These are phyloP conservation scores for Mareca strepera DNA, from an alignment of 2,797 vertebrate species.

Conservation along the genomic window DNA sequence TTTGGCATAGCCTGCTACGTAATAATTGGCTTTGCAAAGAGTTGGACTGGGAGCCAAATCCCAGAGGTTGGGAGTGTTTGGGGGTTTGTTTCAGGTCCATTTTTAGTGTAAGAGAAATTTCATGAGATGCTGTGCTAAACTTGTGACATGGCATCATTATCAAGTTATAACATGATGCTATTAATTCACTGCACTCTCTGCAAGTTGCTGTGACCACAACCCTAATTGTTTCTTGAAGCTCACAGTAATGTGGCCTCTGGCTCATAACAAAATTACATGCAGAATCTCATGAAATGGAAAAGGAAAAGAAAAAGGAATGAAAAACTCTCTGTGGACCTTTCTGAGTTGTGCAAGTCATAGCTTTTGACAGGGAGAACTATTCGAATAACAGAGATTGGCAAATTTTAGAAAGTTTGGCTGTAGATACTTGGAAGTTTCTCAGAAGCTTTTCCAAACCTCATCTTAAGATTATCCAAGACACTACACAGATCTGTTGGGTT, in stretches of 20 bases:
- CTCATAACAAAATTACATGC: conserved; percentile 32
- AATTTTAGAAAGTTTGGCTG: conserved; percentile 48
- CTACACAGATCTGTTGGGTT: conserved; percentile 14
- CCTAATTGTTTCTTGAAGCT: conserved; percentile 48
- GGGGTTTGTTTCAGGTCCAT: background rate
- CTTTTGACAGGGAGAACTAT: conserved; percentile 40
- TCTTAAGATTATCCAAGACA: conserved; percentile 49
- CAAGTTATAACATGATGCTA: conserved; percentile 37
- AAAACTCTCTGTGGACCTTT: conserved; percentile 32
- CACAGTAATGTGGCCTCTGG: conserved; percentile 35
- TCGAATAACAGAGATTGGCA: conserved; percentile 42
- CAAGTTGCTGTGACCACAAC: conserved; percentile 42
- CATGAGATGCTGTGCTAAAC: background rate
- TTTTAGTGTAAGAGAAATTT: conserved; percentile 19
- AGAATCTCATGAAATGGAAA: conserved; percentile 35
- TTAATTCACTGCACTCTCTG: conserved; percentile 56
- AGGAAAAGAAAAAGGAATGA: conserved; percentile 16
- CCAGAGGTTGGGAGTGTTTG: background rate
- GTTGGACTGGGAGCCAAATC: background rate
- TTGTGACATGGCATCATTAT: conserved; percentile 48
- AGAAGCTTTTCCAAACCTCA: conserved; percentile 53
- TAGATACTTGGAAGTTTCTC: conserved; percentile 44
- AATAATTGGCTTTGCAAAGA: background rate
- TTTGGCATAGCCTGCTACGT: background rate
- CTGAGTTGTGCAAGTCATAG: conserved; percentile 1